Evolutionary conservation across 2,888 invertebrate genomes (phyloP), one percentile per base, ranked within the genome.

Genomic region (Tetrapedia diversipes): DNA sequence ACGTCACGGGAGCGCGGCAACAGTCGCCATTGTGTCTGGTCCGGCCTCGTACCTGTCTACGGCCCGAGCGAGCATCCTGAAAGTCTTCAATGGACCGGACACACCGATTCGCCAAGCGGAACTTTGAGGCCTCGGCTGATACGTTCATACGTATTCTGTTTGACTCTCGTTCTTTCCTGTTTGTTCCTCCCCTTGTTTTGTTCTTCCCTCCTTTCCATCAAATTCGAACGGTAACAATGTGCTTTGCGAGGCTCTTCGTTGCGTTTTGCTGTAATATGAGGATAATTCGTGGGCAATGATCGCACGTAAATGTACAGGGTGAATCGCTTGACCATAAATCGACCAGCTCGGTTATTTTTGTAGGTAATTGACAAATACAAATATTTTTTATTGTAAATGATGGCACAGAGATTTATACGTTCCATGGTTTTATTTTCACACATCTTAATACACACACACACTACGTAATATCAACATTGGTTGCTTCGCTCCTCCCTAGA

Each of bases 31-130:
- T 88, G 87, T 88, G 82, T 83, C 79, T 61, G 71, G 22, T 0
- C 59, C 59, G 57, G 80, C 47, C 61, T 68, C 49, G 57, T 88
- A 88, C 86, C 87, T 86, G 85, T 63, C 45, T 79, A 72, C 80
- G 80, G 82, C 80, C 83, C 84, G 82, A 86, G 83, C 88, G 88
- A 81, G 88, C 88, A 89, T 90, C 89, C 88, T 87, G 83, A 82
- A 81, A 77, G 71, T 82, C 67, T 69, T 84, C 79, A 82, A 84
- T 84, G 68, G 77, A 71, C 66, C 70, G 73, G 64, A 43, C 68
- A 43, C 68, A 64, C 51, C 68, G 71, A 78, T 78, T 68, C 77
- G 66, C 72, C 68, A 79, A 83, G 64, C 70, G 67, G 51, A 61
- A 60, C 66, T 51, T 49, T 47, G 10, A 34, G 41, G 10, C 60